Percentiles rank a stretch among this genome's conserved stretches.
Evolutionary conservation across 1,140 invertebrate species (phyloP).

Genomic region (Anoplolepis gracilipes): DNA sequence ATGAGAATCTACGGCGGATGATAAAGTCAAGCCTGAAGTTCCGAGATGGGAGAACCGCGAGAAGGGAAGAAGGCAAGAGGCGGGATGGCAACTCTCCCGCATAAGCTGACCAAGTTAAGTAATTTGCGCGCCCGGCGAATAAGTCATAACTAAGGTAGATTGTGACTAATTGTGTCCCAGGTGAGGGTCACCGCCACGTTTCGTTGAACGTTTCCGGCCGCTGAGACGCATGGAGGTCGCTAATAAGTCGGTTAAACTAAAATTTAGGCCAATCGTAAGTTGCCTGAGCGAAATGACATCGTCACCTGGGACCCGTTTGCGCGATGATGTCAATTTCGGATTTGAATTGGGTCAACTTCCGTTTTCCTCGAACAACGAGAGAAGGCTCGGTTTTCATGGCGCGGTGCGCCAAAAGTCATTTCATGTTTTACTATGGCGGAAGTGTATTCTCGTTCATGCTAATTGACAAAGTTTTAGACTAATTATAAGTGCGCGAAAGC

Average conservation of each 20-base stretch:
- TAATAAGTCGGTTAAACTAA: conserved; percentile 72
- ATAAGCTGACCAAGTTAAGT: conserved; percentile 84
- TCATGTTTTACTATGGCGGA: conserved; percentile 7
- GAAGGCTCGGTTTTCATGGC: conserved; percentile 6
- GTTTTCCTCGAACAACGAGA: conserved; percentile 2
- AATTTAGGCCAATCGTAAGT: conserved; percentile 77
- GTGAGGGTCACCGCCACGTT: conserved; percentile 74
- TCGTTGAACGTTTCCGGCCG: conserved; percentile 43
- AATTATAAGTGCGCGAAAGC: not conserved
- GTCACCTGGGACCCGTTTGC: conserved; percentile 29
- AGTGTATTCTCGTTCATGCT: not conserved
- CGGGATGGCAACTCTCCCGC: conserved; percentile 78
- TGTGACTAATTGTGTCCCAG: conserved; percentile 84
- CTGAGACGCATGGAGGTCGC: conserved; percentile 23
- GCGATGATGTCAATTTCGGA: conserved; percentile 27
- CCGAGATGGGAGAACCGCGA: conserved; percentile 45
- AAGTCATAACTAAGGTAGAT: conserved; percentile 85
- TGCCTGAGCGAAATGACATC: conserved; percentile 56
- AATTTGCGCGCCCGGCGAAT: conserved; percentile 83
- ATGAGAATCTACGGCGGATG: conserved; percentile 80
- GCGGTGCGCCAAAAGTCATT: not conserved
- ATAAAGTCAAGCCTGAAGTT: conserved; percentile 78
- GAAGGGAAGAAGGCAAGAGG: conserved; percentile 24
- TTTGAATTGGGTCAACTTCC: conserved; percentile 35
- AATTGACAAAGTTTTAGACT: not conserved